Evolutionary conservation across 2,888 invertebrate species (phyloP), one percentile per base, ranked within the genome.

Genomic region (Hydrotaea diabolus): DNA sequence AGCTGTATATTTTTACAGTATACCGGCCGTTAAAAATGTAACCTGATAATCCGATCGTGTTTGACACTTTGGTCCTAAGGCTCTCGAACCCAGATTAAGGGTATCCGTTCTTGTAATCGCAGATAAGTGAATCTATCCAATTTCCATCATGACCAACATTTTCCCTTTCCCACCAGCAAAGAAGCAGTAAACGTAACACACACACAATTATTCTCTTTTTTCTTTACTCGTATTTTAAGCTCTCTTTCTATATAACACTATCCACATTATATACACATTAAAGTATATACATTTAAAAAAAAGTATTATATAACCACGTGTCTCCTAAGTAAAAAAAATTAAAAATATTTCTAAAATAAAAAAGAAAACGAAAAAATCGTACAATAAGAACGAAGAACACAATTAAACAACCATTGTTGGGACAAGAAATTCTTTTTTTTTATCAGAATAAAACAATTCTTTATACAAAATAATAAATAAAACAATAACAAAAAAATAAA

Each of bases 331-430:
- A 1, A 64, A 66, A 66, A 46, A 43, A 21, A 2, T 5, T 21
- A 46, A 43, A 69, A 77, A 69, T 75, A 57, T 66, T 26, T 75
- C 26, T 19, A 53, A 59, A 83, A 83, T 53, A 74, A 83, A 80
- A 59, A 72, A 83, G 49, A 23, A 55, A 69, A 69, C 69, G 46
- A 74, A 19, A 7, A 23, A 55, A 69, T 43, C 69, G 46, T 69
- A 19, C 7, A 59, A 26, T 19, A 53, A 39, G 59, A 71, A 31
- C 49, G 43, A 75, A 11, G 72, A 80, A 83, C 76, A 75, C 64
- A 79, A 64, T 71, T 21, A 72, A 66, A 79, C 71, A 83, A 83
- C 72, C 71, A 59, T 59, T 23, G 39, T 39, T 74, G 43, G 49
- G 8, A 43, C 13, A 73, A 77, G 7, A 46, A 13, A 66, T 77